phyloP scores from a whole-genome alignment of 2,113 vertebrate genomes.

The Cepphus grylle region DNA sequence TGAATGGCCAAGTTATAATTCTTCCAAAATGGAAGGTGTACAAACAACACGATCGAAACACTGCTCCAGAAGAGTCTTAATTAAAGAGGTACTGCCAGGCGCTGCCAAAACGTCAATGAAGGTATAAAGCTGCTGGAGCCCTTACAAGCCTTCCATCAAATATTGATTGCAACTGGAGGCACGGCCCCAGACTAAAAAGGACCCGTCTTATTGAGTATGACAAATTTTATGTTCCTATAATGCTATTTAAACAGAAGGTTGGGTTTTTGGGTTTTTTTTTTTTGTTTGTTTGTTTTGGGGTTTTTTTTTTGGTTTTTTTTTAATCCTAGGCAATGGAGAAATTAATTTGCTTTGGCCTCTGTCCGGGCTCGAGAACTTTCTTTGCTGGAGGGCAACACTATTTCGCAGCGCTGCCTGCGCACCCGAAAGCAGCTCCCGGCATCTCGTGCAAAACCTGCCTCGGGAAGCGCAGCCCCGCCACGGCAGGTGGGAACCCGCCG shows the following conservation, averaged over 20 bases:
- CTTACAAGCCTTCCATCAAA: constrained; percentile 58
- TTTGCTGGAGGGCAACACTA: neutral
- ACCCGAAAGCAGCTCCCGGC: neutral
- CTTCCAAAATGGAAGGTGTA: constrained; percentile 36
- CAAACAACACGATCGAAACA: constrained; percentile 36
- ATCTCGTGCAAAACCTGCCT: neutral
- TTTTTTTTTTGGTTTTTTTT: neutral
- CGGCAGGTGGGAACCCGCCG: accelerated
- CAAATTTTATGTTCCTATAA: constrained; percentile 57
- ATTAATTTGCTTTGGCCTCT: constrained; percentile 33
- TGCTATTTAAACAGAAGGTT: constrained; percentile 32
- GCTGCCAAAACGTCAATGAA: constrained; percentile 47
- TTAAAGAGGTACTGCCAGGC: constrained; percentile 51
- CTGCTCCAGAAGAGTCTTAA: constrained; percentile 45
- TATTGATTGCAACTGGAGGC: constrained; percentile 53
- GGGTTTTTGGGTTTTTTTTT: neutral
- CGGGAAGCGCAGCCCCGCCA: neutral
- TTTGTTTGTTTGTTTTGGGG: no score
- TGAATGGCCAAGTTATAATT: constrained; percentile 20
- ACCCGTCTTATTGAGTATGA: constrained; percentile 37
- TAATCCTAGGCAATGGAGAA: neutral
- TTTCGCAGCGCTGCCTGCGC: neutral
- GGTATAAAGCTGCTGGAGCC: constrained; percentile 48
- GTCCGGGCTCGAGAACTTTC: neutral
- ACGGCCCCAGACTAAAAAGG: neutral